A percentile compares a stretch with the other conserved stretches of the same genome.
Evolutionary conservation across 2,113 vertebrate species (phyloP).

Genomic region (Burhinus bistriatus): DNA sequence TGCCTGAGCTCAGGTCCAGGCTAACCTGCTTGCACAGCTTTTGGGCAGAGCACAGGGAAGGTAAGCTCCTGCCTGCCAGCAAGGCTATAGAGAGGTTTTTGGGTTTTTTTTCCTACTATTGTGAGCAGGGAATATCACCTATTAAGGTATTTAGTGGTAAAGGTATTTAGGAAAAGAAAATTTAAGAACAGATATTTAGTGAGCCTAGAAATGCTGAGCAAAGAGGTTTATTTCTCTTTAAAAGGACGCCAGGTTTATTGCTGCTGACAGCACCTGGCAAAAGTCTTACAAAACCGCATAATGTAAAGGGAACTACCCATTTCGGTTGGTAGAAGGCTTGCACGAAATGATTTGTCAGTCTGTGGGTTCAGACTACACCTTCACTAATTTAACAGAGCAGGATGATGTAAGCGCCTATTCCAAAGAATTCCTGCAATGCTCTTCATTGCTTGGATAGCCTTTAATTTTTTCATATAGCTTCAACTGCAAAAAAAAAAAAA

Average conservation of each 20-base stretch:
- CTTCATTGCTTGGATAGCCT: not conserved
- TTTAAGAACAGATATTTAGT: not conserved
- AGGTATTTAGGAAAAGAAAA: not conserved
- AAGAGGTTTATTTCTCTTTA: not conserved
- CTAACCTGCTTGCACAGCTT: not conserved
- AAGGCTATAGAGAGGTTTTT: not conserved
- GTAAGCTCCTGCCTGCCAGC: not conserved
- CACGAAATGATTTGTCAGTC: not conserved
- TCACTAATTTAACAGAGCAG: not conserved
- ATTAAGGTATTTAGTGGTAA: not conserved
- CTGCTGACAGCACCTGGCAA: constrained; percentile 19
- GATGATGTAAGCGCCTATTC: not conserved
- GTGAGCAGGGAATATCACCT: not conserved
- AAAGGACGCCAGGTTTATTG: not conserved
- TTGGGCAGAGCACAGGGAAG: not conserved
- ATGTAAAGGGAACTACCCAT: not conserved
- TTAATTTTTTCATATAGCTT: not conserved
- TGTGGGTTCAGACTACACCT: not conserved
- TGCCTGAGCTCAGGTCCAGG: not conserved
- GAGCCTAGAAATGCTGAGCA: not conserved
- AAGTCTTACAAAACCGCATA: not conserved
- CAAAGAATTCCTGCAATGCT: not conserved
- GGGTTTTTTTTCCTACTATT: not conserved
- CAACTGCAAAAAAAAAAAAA: not conserved
- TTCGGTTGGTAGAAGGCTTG: not conserved